Evolutionary conservation across 2,113 vertebrate species (phyloP).

Genomic region (Puffinus mauretanicus): DNA sequence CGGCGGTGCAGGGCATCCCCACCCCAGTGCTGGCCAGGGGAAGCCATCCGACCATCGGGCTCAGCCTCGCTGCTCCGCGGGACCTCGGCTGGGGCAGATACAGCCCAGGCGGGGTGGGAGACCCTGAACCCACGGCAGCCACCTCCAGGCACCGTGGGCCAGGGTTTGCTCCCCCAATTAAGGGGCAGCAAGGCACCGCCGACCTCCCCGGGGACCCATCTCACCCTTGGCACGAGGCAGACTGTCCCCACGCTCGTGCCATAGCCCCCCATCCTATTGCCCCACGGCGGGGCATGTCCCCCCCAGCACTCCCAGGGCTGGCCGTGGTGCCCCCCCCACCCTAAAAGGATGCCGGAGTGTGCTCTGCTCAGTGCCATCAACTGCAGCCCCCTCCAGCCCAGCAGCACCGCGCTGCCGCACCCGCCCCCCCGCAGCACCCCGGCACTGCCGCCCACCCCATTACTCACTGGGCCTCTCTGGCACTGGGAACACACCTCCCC

Average conservation of each 20-base stretch:
- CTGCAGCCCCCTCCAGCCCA: background rate
- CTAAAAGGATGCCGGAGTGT: background rate
- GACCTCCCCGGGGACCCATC: fast-evolving
- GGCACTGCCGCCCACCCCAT: constrained; percentile 40
- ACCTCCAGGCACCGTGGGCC: fast-evolving
- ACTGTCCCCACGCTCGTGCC: fast-evolving
- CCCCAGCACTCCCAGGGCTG: background rate
- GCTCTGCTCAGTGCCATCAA: background rate
- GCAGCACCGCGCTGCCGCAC: background rate
- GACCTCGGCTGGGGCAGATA: background rate
- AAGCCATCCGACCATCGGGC: fast-evolving
- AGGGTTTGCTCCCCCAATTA: background rate
- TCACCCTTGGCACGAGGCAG: background rate
- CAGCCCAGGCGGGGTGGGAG: background rate
- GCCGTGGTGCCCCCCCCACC: fast-evolving
- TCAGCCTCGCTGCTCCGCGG: background rate
- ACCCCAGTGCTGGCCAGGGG: background rate
- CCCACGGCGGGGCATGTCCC: fast-evolving
- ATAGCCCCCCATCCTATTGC: background rate
- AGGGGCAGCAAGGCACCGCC: background rate
- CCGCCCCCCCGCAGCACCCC: background rate
- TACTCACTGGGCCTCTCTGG: constrained; percentile 48
- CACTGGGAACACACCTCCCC: constrained; percentile 39
- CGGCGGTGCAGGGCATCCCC: fast-evolving
- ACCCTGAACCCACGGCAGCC: background rate